Evolutionary conservation across 2,797 vertebrate genomes (phyloP), one percentile per base, ranked within the genome.

Genomic region (Myotis myotis): DNA sequence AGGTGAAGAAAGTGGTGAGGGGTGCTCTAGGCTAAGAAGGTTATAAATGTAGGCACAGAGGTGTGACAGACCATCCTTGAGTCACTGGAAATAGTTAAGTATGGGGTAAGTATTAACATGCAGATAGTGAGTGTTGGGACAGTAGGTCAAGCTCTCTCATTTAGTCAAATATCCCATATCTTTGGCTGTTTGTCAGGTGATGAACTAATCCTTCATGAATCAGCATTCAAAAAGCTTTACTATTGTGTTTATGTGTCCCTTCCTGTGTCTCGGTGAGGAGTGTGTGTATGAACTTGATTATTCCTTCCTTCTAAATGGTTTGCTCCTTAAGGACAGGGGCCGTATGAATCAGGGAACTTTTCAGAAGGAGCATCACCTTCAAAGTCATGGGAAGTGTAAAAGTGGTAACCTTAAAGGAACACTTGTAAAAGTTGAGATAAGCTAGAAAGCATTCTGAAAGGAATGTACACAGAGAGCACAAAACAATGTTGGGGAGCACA

Each of bases 391-490:
- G 25, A 36, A 75, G 11, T n/a, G 4, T n/a, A 60, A 95, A 87
- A 87, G 28, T 33, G 15, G n/a, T 12, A 8, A 30, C 64, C 4
- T 75, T 33, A 57, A 74, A 60, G 28, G 25, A 53, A 64, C 3
- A 38, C 13, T 17, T 13, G 1, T 38, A 22, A 85, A 53, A 23
- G 7, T 20, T 38, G 70, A 84, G 38, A n/a, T 51, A 62, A 78
- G 47, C 53, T 76, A 80, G 60, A 51, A 78, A 94, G 36, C 16
- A 66, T 62, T 81, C 47, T 19, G 33, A 84, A 96, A 93, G 74
- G 79, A 89, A 83, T 68, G 11, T 16, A 64, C 12, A 15, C 15
- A 68, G 8, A 17, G n/a, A 80, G 33, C 55, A 87, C 60, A 89
- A 70, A 36, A 57, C 16, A 74, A 85, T 28, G 57, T 28, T 60